Conservation (phyloP, 2,797 vertebrate species). For the Muraenolepis orangiensis region DNA sequence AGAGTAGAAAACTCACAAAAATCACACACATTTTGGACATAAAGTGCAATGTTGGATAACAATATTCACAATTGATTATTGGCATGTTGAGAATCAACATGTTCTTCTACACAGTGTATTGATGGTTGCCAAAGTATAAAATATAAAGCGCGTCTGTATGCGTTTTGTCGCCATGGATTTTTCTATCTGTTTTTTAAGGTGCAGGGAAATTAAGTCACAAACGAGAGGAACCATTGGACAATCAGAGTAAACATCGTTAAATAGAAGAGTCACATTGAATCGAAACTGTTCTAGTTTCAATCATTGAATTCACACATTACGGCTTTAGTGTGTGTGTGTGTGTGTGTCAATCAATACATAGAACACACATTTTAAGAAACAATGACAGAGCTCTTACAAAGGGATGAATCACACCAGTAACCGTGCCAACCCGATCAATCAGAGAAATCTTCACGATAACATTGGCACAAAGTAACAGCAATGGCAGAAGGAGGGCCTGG, state of each 20-base stretch:
- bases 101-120: neutral
- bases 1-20: neutral
- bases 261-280: neutral
- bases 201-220: neutral
- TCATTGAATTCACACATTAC: neutral
- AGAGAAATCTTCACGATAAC: neutral
- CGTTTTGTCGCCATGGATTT: neutral
- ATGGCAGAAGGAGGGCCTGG: neutral
- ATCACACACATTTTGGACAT: neutral
- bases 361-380: neutral
- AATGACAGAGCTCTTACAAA: neutral
- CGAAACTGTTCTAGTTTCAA: neutral
- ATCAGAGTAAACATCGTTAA: neutral
- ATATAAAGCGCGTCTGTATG: neutral
- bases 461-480: slow-evolving; percentile 1
- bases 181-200: neutral
- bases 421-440: neutral
- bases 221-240: neutral
- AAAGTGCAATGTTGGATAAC: neutral
- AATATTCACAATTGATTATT: neutral
- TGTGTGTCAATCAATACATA: neutral
- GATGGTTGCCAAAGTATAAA: neutral
- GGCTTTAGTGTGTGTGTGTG: neutral
- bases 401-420: neutral
- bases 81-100: neutral